Evolutionary conservation across 1,140 invertebrate genomes (phyloP), one percentile per base, ranked within the genome.

Genomic region (Drosophila ambigua): DNA sequence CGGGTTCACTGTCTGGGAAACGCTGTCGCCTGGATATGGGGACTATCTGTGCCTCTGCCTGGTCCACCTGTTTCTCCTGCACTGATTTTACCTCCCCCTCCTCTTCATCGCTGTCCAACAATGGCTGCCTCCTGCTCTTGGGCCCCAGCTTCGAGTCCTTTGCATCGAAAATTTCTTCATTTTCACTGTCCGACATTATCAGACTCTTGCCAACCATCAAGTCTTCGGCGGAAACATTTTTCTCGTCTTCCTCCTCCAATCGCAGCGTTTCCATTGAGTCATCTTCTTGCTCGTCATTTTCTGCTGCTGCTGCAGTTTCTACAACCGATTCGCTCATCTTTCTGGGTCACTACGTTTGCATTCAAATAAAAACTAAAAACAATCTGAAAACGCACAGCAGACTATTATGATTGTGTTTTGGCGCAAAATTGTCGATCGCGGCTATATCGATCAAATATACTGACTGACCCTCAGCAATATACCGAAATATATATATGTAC

Each of bases 151-250:
- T 57, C 63, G 63, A 54, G 24, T 31, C 11, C 35, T 41, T 16
- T 3, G 7, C 2, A 7, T 41, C 55, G 16, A 35, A 5, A 9
- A 53, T 50, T 23, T 72, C 78, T 26, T 84, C 83, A 16, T 64
- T 61, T 53, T 91, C 89, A 13, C 85, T 90, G 35, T 91, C 90
- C 26, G 90, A 91, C 77, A 91, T 81, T 23, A 78, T 44, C 31
- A 91, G 58, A 48, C 81, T 87, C 16, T 87, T 73, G 39, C 78
- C 79, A 59, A 84, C 89, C 5, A 91, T 52, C n/a, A 91, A 55
- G 65, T 91, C 85, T 80, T 91, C 89, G 0, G 52, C 72, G 7
- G 83, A 90, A 8, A 69, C 51, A 41, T 88, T 88, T 31, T 88
- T 84, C 13, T 79, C 69, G 51, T 84, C 84, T 76, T 90, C 88